Conservation (phyloP, 2,797 vertebrate species). For the Gymnocypris eckloni region DNA sequence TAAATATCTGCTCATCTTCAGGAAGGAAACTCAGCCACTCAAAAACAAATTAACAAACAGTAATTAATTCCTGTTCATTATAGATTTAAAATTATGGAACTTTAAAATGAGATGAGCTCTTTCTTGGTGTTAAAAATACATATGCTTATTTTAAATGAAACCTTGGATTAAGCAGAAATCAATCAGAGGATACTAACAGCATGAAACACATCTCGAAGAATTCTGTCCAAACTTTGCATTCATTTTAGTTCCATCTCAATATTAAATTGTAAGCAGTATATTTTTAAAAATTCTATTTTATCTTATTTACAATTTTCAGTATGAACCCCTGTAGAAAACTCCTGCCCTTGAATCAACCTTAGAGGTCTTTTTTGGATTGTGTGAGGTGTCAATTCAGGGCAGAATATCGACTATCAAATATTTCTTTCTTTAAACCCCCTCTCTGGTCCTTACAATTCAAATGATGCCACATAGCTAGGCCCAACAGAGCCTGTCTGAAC, state of each 20-base stretch:
- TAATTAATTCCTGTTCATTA: background rate
- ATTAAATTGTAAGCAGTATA: background rate
- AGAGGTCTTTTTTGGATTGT: background rate
- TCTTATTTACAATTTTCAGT: background rate
- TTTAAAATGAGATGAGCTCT: background rate
- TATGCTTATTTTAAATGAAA: background rate
- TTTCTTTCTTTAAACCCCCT: slow-evolving; percentile 25
- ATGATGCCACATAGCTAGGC: slow-evolving; percentile 39
- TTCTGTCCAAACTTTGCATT: background rate
- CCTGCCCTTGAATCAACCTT: slow-evolving; percentile 29
- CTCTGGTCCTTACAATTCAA: slow-evolving; percentile 41
- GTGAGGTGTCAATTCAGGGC: background rate
- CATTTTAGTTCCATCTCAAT: background rate
- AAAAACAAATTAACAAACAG: background rate
- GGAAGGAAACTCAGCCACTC: background rate
- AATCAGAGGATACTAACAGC: background rate
- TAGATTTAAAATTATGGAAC: background rate
- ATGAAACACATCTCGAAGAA: background rate
- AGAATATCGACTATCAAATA: slow-evolving; percentile 35
- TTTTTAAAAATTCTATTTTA: background rate
- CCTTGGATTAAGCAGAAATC: slow-evolving; percentile 8
- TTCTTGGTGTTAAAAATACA: slow-evolving; percentile 17
- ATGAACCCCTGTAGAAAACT: background rate
- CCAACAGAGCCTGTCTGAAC: slow-evolving; percentile 29
- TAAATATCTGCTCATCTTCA: background rate